phyloP scores from a whole-genome alignment of 2,797 vertebrate genomes.

The Rhinoraja longicauda region DNA sequence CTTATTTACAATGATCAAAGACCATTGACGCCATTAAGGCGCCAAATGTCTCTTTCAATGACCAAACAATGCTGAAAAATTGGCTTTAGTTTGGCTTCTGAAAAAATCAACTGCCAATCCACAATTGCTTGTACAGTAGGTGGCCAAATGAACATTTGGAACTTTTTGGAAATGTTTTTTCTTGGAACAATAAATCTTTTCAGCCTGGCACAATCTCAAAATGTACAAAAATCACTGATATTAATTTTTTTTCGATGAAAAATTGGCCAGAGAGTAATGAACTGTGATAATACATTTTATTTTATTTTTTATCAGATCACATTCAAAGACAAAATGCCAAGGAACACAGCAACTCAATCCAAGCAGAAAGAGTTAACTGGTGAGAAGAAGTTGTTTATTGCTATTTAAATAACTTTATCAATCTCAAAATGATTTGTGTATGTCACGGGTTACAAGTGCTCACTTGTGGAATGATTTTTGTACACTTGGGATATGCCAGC shows the following conservation, averaged over 20 bases:
- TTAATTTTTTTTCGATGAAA: background rate
- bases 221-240: background rate
- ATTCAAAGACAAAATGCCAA: background rate
- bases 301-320: background rate
- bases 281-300: background rate
- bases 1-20: background rate
- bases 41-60: background rate
- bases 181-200: background rate
- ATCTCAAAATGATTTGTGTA: background rate
- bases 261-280: background rate
- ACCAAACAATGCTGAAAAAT: background rate
- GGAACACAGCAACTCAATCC: background rate
- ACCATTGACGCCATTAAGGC: background rate
- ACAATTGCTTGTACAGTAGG: background rate
- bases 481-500: too few species aligned
- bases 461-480: too few species aligned
- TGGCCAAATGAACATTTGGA: background rate
- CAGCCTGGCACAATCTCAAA: background rate
- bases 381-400: background rate
- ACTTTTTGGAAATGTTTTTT: too few species aligned
- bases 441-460: background rate
- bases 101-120: background rate
- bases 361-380: slow-evolving; percentile 22
- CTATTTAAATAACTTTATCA: background rate
- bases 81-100: background rate